phyloP scores from a whole-genome alignment of 2,797 vertebrate genomes.

The Spinibarbus caldwelli region DNA sequence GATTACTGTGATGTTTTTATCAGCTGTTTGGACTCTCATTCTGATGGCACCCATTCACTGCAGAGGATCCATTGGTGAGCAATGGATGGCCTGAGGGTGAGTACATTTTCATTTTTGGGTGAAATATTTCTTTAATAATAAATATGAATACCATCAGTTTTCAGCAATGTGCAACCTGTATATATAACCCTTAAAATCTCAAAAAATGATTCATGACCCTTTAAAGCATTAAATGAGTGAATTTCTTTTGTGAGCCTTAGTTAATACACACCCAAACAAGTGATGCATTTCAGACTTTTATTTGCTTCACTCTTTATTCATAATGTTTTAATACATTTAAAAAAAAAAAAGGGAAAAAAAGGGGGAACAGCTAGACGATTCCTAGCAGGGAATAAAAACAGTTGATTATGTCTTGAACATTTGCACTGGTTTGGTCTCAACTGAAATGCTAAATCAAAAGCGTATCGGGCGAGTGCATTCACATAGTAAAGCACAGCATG shows the following conservation, averaged over 20 bases:
- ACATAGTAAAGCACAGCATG: conserved; percentile 3
- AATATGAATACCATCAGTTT: neutral
- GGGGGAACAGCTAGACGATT: neutral
- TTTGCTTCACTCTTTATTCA: conserved; percentile 2
- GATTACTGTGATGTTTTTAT: neutral
- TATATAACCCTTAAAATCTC: neutral
- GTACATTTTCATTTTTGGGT: neutral
- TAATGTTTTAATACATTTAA: neutral
- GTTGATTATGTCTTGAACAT: neutral
- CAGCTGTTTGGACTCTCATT: neutral
- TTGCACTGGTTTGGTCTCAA: neutral
- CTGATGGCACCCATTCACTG: neutral
- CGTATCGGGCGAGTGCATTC: neutral
- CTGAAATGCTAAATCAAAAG: conserved; percentile 2
- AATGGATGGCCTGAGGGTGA: neutral
- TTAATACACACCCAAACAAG: conserved; percentile 24
- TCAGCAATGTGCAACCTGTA: neutral
- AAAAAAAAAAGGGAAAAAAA: too few species aligned
- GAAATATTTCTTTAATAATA: neutral
- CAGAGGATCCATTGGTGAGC: neutral
- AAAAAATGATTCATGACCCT: neutral
- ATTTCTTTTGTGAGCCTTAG: conserved; percentile 39
- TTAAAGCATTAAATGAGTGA: neutral
- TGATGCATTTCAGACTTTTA: neutral
- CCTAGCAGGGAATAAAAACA: neutral